These are phyloP conservation scores for Lysandra bellargus DNA, from an alignment of 2,888 invertebrate genomes.

Conservation along the genomic window DNA sequence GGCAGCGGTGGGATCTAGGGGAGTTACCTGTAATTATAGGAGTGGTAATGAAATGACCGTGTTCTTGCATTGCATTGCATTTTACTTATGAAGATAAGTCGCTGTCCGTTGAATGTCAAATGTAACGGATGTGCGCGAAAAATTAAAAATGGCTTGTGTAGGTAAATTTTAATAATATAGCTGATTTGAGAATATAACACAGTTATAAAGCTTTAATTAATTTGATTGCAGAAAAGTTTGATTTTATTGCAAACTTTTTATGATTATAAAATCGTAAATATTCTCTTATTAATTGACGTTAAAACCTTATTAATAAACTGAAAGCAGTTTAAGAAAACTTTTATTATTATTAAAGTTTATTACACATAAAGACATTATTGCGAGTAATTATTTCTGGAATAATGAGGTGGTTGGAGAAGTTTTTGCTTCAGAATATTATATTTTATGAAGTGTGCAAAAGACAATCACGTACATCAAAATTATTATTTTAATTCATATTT, in stretches of 20 bases:
- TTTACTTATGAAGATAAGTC: not conserved
- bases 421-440: not conserved
- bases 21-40: constrained; percentile 56
- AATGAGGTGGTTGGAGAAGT: not conserved
- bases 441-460: not conserved
- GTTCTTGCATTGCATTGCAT: not conserved
- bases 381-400: not conserved
- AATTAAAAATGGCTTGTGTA: not conserved
- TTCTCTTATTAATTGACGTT: not conserved
- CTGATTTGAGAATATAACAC: not conserved
- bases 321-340: not conserved
- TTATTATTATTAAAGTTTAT: constrained; percentile 3
- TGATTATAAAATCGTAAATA: not conserved
- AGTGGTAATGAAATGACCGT: constrained; percentile 38
- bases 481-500: not conserved
- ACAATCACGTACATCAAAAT: not conserved
- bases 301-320: not conserved
- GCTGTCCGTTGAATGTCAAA: not conserved
- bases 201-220: too few species aligned
- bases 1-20: constrained; percentile 10
- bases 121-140: too few species aligned
- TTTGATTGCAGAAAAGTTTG: not conserved
- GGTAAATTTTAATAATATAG: not conserved
- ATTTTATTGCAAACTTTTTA: not conserved
- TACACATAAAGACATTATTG: not conserved